Base-by-base conservation (phyloP, 1,140 invertebrate genomes). In the Drosophila chauvacae region DNA sequence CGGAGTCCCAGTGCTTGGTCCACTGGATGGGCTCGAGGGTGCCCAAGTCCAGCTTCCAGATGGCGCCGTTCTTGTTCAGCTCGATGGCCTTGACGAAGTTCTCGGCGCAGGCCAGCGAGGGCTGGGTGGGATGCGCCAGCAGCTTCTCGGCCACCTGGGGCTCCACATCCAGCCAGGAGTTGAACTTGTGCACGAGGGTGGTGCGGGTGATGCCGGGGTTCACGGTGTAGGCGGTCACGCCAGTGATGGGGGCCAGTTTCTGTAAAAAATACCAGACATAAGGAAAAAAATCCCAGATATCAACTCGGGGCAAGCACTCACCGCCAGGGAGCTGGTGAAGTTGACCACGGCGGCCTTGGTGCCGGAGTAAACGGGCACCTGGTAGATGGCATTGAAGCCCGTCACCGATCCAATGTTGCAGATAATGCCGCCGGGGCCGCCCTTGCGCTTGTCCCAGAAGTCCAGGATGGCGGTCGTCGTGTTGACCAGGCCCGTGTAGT, bases 361-460 rank as follows among this genome's bases (percentile, higher is more conserved):
- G 20, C 92, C 93, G 6, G 76, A 78, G 75, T 94, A 94, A 3
- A 93, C 83, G 2, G 94, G 94, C 53, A 90, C 68, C 65, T 85
- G 80, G 50, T 86, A 82, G 30, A 90, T 86, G 51, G 91, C 69
- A 57, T 88, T 91, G 53, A 95, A 93, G 37, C 95, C 95, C 59
- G 94, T 91, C 65, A 95, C 94, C 5, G 95, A 95, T 14, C 94
- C 93, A 30, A 95, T 90, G 69, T 96, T 96, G 14, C 95, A 93
- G 39, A 96, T 94, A 4, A 94, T 93, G 26, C 95, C 95, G 53
- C 95, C 95, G 14, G 93, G 93, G 0, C 95, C 95, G n/a, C 93
- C 93, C 66, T 94, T 94, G 39, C 95, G 93, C 79, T 93, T 95
- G 28, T 94, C 93, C 94, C 95, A 94, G 60, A 87, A 90, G 14